Base-by-base conservation (phyloP, 23 tunicate species). In the Halocynthia roretzi region DNA sequence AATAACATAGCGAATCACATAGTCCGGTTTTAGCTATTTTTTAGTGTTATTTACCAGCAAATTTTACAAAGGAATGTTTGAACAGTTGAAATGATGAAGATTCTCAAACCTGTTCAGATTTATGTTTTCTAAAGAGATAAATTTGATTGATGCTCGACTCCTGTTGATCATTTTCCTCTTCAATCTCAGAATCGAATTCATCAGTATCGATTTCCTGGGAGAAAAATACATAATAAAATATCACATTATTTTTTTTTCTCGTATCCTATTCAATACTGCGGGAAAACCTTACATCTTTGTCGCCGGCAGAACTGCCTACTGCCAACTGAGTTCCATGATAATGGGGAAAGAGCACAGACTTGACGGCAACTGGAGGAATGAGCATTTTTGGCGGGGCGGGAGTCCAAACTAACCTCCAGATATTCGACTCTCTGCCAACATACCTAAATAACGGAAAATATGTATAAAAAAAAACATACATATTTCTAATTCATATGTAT, bases 351-450 rank as follows among this genome's bases (percentile, higher is more conserved):
- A 92, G 78, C 31, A 81, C 56, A n/a, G 91, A 87, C 68, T 92
- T 86, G 6, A 86, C 93, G 55, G 92, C 98, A 44, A 85, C 70
- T 0, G 98, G 86, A 0, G 88, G 81, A 19, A 92, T 66, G 49
- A 76, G 76, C 98, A 92, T 92, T 64, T 92, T 92, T 7, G 98
- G 87, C 6, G 98, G 98, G 31, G 83, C 92, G 67, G 60, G 51
- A 21, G 81, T 75, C 98, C 85, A 80, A 54, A 92, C 15, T n/a
- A 83, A 54, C 53, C 93, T 67, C 89, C 87, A 92, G 12, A 80
- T 54, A 56, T 81, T 77, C 73, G 84, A 74, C 7, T 89, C 87
- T 68, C 21, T 67, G 50, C 84, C 70, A 50, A 72, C 74, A 11
- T 65, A 53, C 7, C 95, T 88, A 70, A 54, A 54, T 0, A 4